Conservation (phyloP, 2,797 vertebrate species). For the Hemitrygon akajei region DNA sequence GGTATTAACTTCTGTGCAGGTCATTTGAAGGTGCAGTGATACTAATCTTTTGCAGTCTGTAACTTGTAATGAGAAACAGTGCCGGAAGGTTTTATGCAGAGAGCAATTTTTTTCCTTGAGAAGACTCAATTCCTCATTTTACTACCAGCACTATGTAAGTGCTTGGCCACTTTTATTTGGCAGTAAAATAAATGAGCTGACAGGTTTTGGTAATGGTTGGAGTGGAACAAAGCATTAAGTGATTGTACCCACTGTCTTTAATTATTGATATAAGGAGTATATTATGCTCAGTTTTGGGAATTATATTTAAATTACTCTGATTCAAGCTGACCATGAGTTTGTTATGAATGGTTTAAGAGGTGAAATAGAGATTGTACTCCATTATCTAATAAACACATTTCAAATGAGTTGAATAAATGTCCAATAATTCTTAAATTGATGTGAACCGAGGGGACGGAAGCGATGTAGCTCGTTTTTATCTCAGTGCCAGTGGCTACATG, state of each 20-base stretch:
- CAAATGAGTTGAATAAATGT: not conserved
- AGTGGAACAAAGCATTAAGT: not conserved
- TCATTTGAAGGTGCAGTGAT: not conserved
- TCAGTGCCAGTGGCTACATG: not conserved
- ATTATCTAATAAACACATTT: not conserved
- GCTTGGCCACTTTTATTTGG: not conserved
- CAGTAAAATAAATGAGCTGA: not conserved
- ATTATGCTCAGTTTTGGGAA: not conserved
- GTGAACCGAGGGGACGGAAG: not conserved
- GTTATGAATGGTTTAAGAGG: not conserved
- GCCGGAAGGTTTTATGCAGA: not conserved
- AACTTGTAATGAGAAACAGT: not conserved
- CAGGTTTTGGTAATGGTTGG: not conserved
- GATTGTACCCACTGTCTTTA: not conserved
- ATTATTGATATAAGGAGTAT: not conserved
- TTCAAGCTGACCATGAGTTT: not conserved
- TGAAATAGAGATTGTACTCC: not conserved
- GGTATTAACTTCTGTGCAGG: not conserved
- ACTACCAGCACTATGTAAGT: not conserved
- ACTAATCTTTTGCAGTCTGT: not conserved
- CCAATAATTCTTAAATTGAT: not conserved
- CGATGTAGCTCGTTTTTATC: not conserved
- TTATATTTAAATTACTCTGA: not conserved
- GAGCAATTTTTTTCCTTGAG: not conserved
- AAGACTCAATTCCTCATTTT: not conserved